Conservation (phyloP, 2,888 invertebrate species). For the Sphecodes monilicornis region DNA sequence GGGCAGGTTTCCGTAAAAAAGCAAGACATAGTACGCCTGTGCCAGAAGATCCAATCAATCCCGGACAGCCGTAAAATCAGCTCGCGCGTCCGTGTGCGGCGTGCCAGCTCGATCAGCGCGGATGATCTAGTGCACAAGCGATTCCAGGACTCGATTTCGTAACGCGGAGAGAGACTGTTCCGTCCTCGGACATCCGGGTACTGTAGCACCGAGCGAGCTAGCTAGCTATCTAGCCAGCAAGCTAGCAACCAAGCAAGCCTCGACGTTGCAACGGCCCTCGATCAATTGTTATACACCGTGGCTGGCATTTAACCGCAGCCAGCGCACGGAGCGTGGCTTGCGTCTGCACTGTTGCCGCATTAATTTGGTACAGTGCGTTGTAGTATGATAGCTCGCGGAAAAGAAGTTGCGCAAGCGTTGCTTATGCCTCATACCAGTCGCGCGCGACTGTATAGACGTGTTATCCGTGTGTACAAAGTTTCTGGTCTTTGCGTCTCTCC, state of each 20-base stretch:
- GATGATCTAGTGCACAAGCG: conserved; percentile 53
- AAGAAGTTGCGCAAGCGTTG: conserved; percentile 77
- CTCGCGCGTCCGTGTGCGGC: not conserved
- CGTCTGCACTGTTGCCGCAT: conserved; percentile 65
- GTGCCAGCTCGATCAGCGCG: conserved; percentile 25
- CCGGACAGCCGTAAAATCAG: not conserved
- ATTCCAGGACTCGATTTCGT: conserved; percentile 57
- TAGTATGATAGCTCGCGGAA: conserved; percentile 73
- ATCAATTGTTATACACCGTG: conserved; percentile 70
- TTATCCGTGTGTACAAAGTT: conserved; percentile 9
- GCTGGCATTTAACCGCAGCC: conserved; percentile 73
- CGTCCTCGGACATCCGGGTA: conserved; percentile 80
- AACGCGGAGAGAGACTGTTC: conserved; percentile 49
- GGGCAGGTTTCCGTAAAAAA: not conserved
- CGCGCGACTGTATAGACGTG: conserved; percentile 12
- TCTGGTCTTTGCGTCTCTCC: conserved; percentile 28
- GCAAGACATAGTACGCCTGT: not conserved
- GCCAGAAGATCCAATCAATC: not conserved
- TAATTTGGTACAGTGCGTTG: conserved; percentile 79
- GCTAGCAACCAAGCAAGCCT: not conserved
- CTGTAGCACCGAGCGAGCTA: conserved; percentile 36
- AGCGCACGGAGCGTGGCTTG: conserved; percentile 54
- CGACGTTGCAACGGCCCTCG: conserved; percentile 56
- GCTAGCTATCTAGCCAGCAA: not conserved
- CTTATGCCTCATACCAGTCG: conserved; percentile 58